Base-by-base conservation (phyloP, 2,113 vertebrate species). In the Ceyx margarethae region DNA sequence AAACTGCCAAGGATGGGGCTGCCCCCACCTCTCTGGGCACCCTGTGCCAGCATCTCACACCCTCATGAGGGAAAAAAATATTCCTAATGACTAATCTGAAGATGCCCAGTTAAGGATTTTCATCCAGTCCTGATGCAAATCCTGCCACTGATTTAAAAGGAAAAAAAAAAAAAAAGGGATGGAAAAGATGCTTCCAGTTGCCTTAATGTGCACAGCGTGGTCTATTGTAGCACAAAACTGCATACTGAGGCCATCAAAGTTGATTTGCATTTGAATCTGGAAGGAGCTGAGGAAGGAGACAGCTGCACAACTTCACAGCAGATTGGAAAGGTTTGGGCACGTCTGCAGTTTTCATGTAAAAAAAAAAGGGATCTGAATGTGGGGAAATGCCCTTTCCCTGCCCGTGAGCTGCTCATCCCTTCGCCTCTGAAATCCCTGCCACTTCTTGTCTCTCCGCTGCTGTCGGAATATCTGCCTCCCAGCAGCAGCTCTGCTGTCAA, bases 221-320 rank as follows among this genome's bases (percentile, higher is more conserved):
- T 61, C 68, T 68, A 57, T 33, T 83, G 56, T 75, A 91, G 90
- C 92, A 90, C 66, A 21, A 88, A 95, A 93, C 94, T 93, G 79
- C 94, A 91, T 68, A 89, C 75, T 74, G 93, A 73, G 95, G 90
- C 95, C 90, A 90, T 95, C 90, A 84, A 19, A 66, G 93, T 31
- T 81, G 89, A 94, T 95, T 95, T 95, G 86, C 90, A 92, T 95
- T 89, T 93, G 86, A 93, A 94, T 95, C 62, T 90, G 86, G 85
- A 91, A 75, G 80, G 73, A 93, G 90, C 53, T 95, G 90, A 68
- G 92, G 93, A 93, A 91, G 81, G 90, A 95, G 93, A 51, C 86
- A 95, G 94, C 94, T 95, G 91, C 90, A 91, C 89, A 57, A 20
- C 77, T 81, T 57, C 3, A 17, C 48, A 81, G 94, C 67, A 19